Percentiles rank a stretch among this genome's conserved stretches.
These are phyloP conservation scores for Gila orcuttii DNA, from an alignment of 2,113 vertebrate genomes.

Conservation along the genomic window DNA sequence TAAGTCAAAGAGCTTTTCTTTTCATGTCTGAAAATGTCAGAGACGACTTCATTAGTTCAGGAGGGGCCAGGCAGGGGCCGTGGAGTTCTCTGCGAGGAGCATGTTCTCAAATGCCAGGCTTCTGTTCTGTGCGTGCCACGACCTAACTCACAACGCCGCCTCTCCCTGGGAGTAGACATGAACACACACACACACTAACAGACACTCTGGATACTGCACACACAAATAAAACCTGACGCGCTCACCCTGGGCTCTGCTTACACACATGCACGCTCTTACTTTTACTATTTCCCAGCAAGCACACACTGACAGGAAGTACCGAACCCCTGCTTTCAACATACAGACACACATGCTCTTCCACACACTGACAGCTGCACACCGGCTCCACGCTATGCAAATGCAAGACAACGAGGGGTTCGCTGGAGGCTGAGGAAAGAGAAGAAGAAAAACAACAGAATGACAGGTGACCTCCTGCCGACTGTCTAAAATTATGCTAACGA, in stretches of 20 bases:
- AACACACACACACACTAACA: conserved; percentile 13
- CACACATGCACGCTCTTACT: background rate
- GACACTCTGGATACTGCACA: background rate
- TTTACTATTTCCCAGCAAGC: background rate
- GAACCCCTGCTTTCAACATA: conserved; percentile 28
- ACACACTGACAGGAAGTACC: conserved; percentile 23
- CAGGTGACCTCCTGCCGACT: conserved; percentile 53
- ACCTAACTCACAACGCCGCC: conserved; percentile 38
- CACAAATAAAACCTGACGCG: conserved; percentile 17
- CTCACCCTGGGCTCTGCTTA: background rate
- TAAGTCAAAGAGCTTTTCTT: conserved; percentile 32
- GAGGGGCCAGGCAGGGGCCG: conserved; percentile 41
- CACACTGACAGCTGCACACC: conserved; percentile 27
- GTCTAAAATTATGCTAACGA: conserved; percentile 56
- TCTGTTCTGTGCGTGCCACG: conserved; percentile 48
- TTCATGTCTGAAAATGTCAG: conserved; percentile 51
- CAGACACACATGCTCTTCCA: conserved; percentile 14
- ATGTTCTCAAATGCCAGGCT: conserved; percentile 56
- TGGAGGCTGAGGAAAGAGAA: conserved; percentile 31
- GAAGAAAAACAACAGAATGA: conserved; percentile 44
- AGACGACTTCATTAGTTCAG: conserved; percentile 57
- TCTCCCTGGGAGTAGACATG: conserved; percentile 23
- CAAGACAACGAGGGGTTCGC: conserved; percentile 15
- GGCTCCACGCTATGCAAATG: conserved; percentile 48
- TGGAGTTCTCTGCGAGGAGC: conserved; percentile 32